Percentiles rank a stretch among this genome's conserved stretches.
Conservation (phyloP, 2,888 invertebrate species). For the Anarsia innoxiella region DNA sequence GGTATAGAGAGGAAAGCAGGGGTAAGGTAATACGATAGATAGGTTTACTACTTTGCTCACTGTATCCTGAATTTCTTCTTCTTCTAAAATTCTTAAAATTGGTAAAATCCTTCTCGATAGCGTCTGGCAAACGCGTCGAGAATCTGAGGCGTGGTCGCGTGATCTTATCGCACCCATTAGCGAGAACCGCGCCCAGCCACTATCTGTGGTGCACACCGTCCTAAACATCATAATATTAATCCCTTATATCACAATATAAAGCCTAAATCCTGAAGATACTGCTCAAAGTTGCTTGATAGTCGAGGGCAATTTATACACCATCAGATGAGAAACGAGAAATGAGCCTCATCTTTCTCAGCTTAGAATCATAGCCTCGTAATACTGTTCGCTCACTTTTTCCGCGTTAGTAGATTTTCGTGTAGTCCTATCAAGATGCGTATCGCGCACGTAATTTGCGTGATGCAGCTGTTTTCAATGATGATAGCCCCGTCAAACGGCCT, state of each 20-base stretch:
- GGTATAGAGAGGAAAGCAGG: too few species aligned
- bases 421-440: slow-evolving; percentile 40
- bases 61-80: too few species aligned
- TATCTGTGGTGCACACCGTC: slow-evolving; percentile 46
- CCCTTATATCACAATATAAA: slow-evolving; percentile 19
- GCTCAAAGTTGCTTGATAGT: slow-evolving; percentile 20
- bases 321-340: slow-evolving; percentile 20
- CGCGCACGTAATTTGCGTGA: slow-evolving; percentile 59
- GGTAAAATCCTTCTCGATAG: too few species aligned
- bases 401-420: slow-evolving; percentile 37
- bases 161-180: slow-evolving; percentile 70
- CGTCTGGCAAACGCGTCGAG: too few species aligned
- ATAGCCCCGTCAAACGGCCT: slow-evolving; percentile 33
- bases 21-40: too few species aligned
- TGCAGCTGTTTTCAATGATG: slow-evolving; percentile 55
- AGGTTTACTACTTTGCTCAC: too few species aligned
- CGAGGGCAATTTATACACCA: slow-evolving; percentile 18
- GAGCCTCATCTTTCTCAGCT: slow-evolving; percentile 40
- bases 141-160: slow-evolving; percentile 57
- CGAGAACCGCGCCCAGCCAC: slow-evolving; percentile 60
- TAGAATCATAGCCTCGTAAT: slow-evolving; percentile 37
- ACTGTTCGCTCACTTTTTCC: slow-evolving; percentile 45
- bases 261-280: slow-evolving; percentile 20
- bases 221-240: slow-evolving; percentile 37
- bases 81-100: too few species aligned